Percentiles rank a stretch among this genome's conserved stretches.
Conservation (phyloP, 2,888 invertebrate genomes). For the Sinohyriopsis cumingii region DNA sequence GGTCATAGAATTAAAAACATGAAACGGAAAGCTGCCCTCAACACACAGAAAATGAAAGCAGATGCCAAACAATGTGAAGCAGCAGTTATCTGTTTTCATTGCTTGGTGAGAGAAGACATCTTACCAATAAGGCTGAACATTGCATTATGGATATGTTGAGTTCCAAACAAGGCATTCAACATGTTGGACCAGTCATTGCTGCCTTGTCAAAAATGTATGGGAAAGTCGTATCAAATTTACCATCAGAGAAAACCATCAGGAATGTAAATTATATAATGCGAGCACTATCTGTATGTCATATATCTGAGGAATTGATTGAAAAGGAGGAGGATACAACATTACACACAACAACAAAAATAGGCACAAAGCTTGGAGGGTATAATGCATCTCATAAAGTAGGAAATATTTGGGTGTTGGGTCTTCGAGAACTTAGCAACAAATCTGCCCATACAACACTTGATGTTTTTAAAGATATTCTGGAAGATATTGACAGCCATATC, state of each 20-base stretch:
- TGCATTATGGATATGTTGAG: no score
- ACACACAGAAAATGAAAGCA: no score
- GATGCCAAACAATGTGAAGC: no score
- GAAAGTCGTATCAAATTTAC: not conserved
- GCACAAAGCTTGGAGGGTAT: conserved; percentile 2
- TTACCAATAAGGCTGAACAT: no score
- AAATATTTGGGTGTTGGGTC: conserved; percentile 14
- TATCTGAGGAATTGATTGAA: conserved; percentile 1
- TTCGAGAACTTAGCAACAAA: conserved; percentile 21
- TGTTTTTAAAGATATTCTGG: conserved; percentile 10
- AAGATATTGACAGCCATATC: conserved; percentile 5
- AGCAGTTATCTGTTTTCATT: no score
- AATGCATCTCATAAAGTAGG: conserved; percentile 6
- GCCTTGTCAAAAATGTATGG: no score
- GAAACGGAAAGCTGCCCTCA: no score
- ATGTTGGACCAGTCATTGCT: no score
- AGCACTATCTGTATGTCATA: conserved; percentile 1
- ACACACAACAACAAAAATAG: conserved; percentile 16
- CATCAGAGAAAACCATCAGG: conserved; percentile 10
- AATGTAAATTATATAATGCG: conserved; percentile 10
- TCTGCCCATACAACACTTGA: conserved; percentile 14
- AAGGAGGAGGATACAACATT: conserved; percentile 16
- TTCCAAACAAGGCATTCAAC: no score
- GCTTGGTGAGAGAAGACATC: no score
- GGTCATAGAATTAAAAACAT: no score